Base-by-base conservation (phyloP, 2,113 vertebrate genomes). In the Sisor rabdophorus region DNA sequence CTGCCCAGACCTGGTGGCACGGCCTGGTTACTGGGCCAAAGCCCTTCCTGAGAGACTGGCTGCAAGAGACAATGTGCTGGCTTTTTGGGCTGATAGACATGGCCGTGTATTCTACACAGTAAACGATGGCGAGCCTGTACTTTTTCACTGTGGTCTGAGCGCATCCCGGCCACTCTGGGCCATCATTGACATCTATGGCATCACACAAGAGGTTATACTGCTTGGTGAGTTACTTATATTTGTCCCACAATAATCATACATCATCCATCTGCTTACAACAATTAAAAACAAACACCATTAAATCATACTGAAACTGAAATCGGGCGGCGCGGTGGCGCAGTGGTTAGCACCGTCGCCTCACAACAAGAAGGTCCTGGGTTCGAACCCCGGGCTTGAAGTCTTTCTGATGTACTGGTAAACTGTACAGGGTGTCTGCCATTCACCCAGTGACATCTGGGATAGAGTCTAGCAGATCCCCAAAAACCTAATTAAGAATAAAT, bases 21-120 rank as follows among this genome's bases (percentile, higher is more conserved):
- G 97, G 4, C 95, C 95, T 0, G 97, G 97, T 7, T 98, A 95
- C 90, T 99, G 97, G 97, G 97, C 97, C 82, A 99, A 99, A 85
- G 97, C 97, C 10, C 90, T 99, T 85, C 97, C 97, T 0, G 97
- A 99, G 90, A 94, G 94, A 73, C 93, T 98, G 78, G 97, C 96
- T 0, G 84, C 93, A 75, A 93, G 94, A 76, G 96, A 98, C 93
- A 98, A 95, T 12, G 90, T 98, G 55, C 84, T 99, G 86, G 95
- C 96, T 32, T 98, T 98, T 91, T 99, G 97, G 97, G 95, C 94
- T 0, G 97, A 99, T 84, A 92, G 95, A 53, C 95, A 98, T 0
- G 96, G 97, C 17, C 92, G 97, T 54, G 95, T 98, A 61, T 99
- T 98, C 92, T 99, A 99, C 92, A 96, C 93, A 75, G 92, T 98